Percentiles rank a stretch among this genome's conserved stretches.
Conservation (phyloP, 2,113 vertebrate genomes). For the Tupaia tana region DNA sequence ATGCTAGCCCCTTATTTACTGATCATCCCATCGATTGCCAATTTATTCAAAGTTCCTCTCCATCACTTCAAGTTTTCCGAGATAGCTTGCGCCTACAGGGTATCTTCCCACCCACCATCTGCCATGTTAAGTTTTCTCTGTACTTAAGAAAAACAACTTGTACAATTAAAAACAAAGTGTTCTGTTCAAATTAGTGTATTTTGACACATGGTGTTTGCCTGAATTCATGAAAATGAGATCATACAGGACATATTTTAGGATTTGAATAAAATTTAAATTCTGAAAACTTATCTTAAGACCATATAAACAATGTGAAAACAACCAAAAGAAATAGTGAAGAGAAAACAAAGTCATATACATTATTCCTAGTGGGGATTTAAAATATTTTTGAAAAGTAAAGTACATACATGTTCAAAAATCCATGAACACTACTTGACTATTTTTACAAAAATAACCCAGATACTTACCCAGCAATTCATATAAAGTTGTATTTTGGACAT, state of each 20-base stretch:
- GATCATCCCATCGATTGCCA: not conserved
- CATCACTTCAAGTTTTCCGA: not conserved
- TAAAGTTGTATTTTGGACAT: not conserved
- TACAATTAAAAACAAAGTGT: slow-evolving; percentile 70
- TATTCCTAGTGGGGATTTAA: not conserved
- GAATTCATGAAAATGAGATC: slow-evolving; percentile 49
- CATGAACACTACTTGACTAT: not conserved
- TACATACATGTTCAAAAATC: not conserved
- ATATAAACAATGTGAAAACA: not conserved
- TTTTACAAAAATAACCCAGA: not conserved
- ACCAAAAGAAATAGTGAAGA: not conserved
- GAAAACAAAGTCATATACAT: not conserved
- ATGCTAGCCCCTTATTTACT: not conserved
- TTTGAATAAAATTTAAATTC: slow-evolving; percentile 24
- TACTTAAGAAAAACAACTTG: slow-evolving; percentile 67
- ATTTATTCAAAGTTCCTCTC: slow-evolving; percentile 1
- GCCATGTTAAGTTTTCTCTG: slow-evolving; percentile 47
- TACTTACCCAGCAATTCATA: not conserved
- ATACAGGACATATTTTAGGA: slow-evolving; percentile 43
- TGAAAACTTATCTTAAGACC: slow-evolving; percentile 9
- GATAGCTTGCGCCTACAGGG: not conserved
- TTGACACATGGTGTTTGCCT: slow-evolving; percentile 64
- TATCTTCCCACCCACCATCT: slow-evolving; percentile 64
- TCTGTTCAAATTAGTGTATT: slow-evolving; percentile 63
- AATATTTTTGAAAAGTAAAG: slow-evolving; percentile 22